Evolutionary conservation across 2,888 invertebrate species (phyloP).

Genomic region (Habroteleia sp.): DNA sequence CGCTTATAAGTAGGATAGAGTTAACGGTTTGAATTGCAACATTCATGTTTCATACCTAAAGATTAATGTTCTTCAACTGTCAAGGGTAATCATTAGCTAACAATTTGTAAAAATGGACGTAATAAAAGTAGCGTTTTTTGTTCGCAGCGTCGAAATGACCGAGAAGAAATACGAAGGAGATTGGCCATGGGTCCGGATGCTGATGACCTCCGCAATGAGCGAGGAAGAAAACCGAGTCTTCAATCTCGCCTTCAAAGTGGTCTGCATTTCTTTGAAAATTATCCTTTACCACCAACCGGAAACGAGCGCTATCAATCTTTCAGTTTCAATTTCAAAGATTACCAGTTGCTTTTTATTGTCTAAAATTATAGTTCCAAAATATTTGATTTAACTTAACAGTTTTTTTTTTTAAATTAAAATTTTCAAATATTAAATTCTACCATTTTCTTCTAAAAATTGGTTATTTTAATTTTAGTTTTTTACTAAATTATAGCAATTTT

Average conservation of each 20-base stretch:
- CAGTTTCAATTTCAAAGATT: conserved; percentile 11
- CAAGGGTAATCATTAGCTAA: conserved; percentile 14
- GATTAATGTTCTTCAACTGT: neutral
- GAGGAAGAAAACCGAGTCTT: conserved; percentile 92
- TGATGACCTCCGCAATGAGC: conserved; percentile 89
- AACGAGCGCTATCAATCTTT: conserved; percentile 4
- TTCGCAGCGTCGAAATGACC: conserved; percentile 91
- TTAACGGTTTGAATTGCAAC: neutral
- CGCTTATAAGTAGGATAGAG: too few species aligned
- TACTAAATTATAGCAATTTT: too few species aligned
- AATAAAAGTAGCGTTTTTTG: conserved; percentile 47
- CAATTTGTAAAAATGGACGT: conserved; percentile 23
- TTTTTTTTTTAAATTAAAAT: too few species aligned
- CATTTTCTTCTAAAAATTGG: too few species aligned
- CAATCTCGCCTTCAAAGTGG: conserved; percentile 93
- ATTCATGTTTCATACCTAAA: neutral
- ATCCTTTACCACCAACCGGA: conserved; percentile 11
- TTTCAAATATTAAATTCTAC: too few species aligned
- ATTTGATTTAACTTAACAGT: too few species aligned
- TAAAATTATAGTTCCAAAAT: too few species aligned
- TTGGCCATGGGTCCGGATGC: conserved; percentile 92
- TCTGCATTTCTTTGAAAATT: conserved; percentile 78
- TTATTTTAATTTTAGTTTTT: too few species aligned
- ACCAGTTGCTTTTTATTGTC: too few species aligned
- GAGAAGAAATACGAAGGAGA: conserved; percentile 94